Percentiles rank a stretch among this genome's conserved stretches.
These are phyloP conservation scores for Meleagris gallopavo DNA, from an alignment of 2,113 vertebrate species.

Conservation along the genomic window DNA sequence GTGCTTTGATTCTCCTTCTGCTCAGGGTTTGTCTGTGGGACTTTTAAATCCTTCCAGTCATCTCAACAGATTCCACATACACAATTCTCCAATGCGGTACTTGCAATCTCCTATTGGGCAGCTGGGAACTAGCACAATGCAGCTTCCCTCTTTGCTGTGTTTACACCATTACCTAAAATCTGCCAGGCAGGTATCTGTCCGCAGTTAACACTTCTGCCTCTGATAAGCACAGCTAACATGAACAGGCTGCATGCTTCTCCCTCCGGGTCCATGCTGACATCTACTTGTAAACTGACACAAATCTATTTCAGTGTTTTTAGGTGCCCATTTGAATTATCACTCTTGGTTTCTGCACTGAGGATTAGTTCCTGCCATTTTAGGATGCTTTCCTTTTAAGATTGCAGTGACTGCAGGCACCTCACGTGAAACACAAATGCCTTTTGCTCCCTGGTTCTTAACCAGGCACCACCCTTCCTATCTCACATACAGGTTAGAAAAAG, in stretches of 20 bases:
- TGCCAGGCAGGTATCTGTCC: neutral
- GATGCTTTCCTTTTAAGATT: neutral
- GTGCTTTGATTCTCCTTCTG: neutral
- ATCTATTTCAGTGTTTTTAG: neutral
- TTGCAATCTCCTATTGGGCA: fast-evolving
- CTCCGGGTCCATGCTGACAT: neutral
- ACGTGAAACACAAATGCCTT: neutral
- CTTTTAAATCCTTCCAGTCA: neutral
- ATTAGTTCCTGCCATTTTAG: neutral
- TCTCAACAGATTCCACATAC: neutral
- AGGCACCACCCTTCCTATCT: neutral
- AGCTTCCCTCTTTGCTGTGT: too few species aligned
- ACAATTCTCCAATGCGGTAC: neutral
- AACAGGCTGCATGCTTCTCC: neutral
- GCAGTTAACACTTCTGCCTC: neutral
- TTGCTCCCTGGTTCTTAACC: neutral
- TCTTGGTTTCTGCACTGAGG: neutral
- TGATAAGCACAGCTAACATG: neutral
- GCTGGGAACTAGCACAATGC: neutral
- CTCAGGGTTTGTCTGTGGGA: neutral
- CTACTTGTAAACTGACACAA: neutral
- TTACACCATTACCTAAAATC: neutral
- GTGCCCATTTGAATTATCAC: neutral
- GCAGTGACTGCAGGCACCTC: neutral
- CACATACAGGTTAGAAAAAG: neutral